phyloP scores from a whole-genome alignment of 2,113 vertebrate species.

The Verasper variegatus region DNA sequence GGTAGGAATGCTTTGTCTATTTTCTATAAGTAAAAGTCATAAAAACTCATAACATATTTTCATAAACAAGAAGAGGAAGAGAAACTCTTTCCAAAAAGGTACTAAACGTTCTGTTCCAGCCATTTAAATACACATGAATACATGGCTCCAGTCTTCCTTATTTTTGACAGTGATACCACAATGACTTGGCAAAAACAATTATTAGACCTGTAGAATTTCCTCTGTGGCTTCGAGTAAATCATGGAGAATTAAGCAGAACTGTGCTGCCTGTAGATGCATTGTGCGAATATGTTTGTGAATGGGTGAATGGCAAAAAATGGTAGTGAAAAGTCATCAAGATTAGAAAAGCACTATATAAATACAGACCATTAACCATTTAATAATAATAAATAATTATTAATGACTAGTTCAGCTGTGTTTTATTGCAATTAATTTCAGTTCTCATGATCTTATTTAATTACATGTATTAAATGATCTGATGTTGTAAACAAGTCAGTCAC shows the following conservation, averaged over 20 bases:
- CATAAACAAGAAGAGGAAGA: conserved; percentile 9
- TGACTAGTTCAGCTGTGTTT: background rate
- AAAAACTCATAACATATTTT: background rate
- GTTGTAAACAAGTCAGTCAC: background rate
- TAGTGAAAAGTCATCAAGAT: no score
- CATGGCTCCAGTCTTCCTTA: conserved; percentile 15
- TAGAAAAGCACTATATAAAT: no score
- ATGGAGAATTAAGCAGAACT: background rate
- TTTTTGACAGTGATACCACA: conserved; percentile 14
- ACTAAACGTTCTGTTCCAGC: background rate
- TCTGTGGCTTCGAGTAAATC: background rate
- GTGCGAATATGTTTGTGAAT: no score
- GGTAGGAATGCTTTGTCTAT: background rate
- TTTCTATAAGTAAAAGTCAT: background rate
- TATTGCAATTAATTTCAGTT: background rate
- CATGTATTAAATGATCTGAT: background rate
- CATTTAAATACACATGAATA: background rate
- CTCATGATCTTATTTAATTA: background rate
- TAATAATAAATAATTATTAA: background rate
- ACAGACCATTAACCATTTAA: no score
- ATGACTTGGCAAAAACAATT: background rate
- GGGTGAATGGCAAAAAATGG: no score
- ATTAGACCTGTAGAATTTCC: background rate
- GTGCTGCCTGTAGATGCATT: no score
- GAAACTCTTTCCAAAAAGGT: background rate